Percentiles rank a stretch among this genome's conserved stretches.
These are phyloP conservation scores for Orthosia incerta DNA, from an alignment of 2,888 invertebrate species.

Conservation along the genomic window DNA sequence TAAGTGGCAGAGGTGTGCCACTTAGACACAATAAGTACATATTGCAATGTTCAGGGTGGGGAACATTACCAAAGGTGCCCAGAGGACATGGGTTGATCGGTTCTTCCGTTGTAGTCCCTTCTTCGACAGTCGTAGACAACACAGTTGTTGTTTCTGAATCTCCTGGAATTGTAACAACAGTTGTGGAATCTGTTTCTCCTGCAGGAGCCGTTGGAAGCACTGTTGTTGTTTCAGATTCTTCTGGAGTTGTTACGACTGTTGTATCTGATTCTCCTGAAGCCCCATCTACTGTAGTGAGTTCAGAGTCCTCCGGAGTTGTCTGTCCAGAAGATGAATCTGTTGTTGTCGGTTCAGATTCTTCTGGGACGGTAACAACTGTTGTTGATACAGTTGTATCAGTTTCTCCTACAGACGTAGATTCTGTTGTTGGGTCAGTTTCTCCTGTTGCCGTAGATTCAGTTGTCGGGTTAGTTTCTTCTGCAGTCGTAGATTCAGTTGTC, in stretches of 20 bases:
- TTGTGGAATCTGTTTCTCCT: not conserved
- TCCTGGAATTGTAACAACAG: not conserved
- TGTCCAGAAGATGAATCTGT: too few species aligned
- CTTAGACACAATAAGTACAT: conserved; percentile 74
- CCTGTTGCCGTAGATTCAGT: not conserved
- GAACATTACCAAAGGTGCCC: conserved; percentile 70
- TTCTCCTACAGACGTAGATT: not conserved
- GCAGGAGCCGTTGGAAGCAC: not conserved
- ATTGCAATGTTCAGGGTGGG: conserved; percentile 73
- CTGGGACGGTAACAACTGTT: not conserved
- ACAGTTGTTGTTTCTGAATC: conserved; percentile 1
- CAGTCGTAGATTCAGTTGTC: not conserved
- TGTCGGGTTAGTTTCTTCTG: not conserved
- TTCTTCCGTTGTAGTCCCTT: conserved; percentile 5
- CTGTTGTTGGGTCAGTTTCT: not conserved
- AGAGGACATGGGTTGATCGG: conserved; percentile 64
- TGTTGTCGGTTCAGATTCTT: not conserved
- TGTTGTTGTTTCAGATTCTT: not conserved
- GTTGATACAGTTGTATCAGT: not conserved
- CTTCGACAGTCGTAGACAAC: conserved; percentile 25
- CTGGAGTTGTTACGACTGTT: not conserved
- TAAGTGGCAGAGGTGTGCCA: conserved; percentile 67
- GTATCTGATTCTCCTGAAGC: not conserved
- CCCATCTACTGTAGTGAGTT: not conserved
- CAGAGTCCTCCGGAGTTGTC: not conserved